phyloP scores from a whole-genome alignment of 35 echinoderm and acorn worm genomes.

The Ophioderma brevispina region DNA sequence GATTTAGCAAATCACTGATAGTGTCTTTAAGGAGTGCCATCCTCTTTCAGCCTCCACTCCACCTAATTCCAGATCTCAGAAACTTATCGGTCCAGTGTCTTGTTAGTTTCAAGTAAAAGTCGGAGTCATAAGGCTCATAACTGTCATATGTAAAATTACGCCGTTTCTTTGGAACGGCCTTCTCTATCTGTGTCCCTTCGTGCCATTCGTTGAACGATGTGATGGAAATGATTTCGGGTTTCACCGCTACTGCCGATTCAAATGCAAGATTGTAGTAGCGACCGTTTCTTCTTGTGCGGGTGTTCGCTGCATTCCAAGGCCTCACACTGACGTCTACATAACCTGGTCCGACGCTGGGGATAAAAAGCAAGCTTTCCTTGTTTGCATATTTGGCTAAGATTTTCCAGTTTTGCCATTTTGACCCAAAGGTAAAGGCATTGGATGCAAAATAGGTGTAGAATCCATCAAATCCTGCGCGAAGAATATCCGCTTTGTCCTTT shows the following conservation, averaged over 20 bases:
- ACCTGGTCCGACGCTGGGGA: slow-evolving; percentile 91
- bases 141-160: slow-evolving; percentile 64
- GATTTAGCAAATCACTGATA: too few species aligned
- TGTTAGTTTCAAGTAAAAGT: slow-evolving; percentile 82
- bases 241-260: slow-evolving; percentile 44
- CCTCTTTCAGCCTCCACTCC: neutral
- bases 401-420: slow-evolving; percentile 82
- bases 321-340: slow-evolving; percentile 78
- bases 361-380: slow-evolving; percentile 57
- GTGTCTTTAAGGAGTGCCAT: too few species aligned
- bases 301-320: slow-evolving; percentile 93
- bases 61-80: neutral
- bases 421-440: slow-evolving; percentile 82
- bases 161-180: slow-evolving; percentile 62
- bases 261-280: slow-evolving; percentile 81
- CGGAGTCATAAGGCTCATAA: slow-evolving; percentile 67
- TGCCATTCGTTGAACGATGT: slow-evolving; percentile 99
- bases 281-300: slow-evolving; percentile 50
- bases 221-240: slow-evolving; percentile 78
- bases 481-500: slow-evolving; percentile 69
- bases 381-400: slow-evolving; percentile 53
- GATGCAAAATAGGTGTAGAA: slow-evolving; percentile 99
- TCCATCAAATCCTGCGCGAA: slow-evolving; percentile 65
- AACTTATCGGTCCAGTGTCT: slow-evolving; percentile 50
- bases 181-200: slow-evolving; percentile 93